Base-by-base conservation (phyloP, 2,888 invertebrate species). In the Tineola bisselliella region DNA sequence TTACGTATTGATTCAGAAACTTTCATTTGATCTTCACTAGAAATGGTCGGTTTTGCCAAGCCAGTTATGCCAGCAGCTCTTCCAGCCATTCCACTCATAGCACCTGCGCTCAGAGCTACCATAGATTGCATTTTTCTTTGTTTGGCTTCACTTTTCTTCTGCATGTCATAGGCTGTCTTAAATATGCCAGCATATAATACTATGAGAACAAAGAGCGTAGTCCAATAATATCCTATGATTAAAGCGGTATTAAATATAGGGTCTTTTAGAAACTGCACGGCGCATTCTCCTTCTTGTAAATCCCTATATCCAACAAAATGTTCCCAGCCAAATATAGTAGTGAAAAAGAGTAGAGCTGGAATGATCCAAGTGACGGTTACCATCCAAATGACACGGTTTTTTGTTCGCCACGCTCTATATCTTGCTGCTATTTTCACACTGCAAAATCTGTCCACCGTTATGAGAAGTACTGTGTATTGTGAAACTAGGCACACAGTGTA, bases 401-500 rank as follows among this genome's bases (percentile, higher is more conserved):
- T 96, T 4, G 98, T 98, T 61, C 98, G 89, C 99, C 99, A 99
- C 69, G 95, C 94, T 65, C 99, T 90, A 75, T 99, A 99, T 70
- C 94, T 94, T 12, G 99, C 97, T 4, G 99, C 98, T 67, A 98
- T 98, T 88, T 97, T 98, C 6, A 99, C 99, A 31, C 98, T 98
- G 81, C 99, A 99, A 81, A 97, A 99, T 67, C 99, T 91, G 82
- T 99, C 99, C 65, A 99, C 96, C 31, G 99, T 99, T 73, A 99
- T 99, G 64, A 99, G 90, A 62, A 99, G 90, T 13, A 99, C 99
- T 0, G 99, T 99, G 81, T 99, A 99, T 79, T 99, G 99, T 8
- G 99, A 99, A 30, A 98, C 98, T 59, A 99, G 90, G 75, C 99
- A 99, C 31, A 99, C 99, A 17, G 99, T 99, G 86, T 99, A 99